Base-by-base conservation (phyloP, 1,140 invertebrate genomes). In the Drosophila sturtevanti region DNA sequence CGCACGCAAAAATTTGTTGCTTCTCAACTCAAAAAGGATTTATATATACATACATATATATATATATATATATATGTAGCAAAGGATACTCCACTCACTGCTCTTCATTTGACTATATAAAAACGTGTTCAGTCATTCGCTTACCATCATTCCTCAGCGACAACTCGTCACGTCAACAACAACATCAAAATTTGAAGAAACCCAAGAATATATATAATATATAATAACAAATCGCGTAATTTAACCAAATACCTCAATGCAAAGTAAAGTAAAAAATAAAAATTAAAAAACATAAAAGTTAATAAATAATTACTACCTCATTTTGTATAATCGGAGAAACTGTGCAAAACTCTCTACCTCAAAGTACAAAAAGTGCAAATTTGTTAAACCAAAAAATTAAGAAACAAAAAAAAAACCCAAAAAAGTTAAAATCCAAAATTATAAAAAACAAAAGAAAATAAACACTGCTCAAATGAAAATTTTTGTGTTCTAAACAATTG, bases 321-420 rank as follows among this genome's bases (percentile, higher is more conserved):
- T 89, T 89, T 89, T 89, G 79, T 79, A 80, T 48, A 82, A 71
- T 56, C 72, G 66, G 79, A 70, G 68, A 89, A 48, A 89, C 72
- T 79, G 79, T 77, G 38, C n/a, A 63, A 71, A 89, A 79, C 75
- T 61, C 79, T 79, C 84, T 89, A 89, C 84, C 84, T 89, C 84
- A 89, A 89, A 89, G 84, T 89, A 89, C 85, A 89, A 89, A 77
- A 59, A 87, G 69, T 78, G 75, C 62, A 48, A 27, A 31, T 63
- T 24, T 44, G 38, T 55, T 62, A 70, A 70, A 38, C 61, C 51
- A 64, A 51, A 34, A 61, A 71, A 59, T 21, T 2, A 24, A 24
- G 4, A 24, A 12, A 62, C 59, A 71, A 70, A 52, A 56, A 51
- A 64, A 37, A 41, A 6, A 55, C 59, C 0, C 22, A 24, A 31